phyloP scores from a whole-genome alignment of 2,888 invertebrate genomes.

The Tillus elongatus region DNA sequence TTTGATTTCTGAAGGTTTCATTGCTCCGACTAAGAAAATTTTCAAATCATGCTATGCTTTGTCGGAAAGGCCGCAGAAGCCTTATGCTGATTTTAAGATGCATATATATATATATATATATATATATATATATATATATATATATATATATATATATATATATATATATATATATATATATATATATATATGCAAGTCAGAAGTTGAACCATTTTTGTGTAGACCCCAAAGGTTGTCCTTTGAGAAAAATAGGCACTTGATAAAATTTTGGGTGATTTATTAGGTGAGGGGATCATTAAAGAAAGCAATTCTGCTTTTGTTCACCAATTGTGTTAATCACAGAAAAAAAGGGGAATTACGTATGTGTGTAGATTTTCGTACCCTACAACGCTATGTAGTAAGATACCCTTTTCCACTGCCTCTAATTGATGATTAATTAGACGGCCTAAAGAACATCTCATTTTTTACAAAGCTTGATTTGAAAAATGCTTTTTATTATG shows the following conservation, averaged over 20 bases:
- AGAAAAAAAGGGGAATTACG: slow-evolving; percentile 23
- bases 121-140: too few species aligned
- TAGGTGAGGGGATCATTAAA: slow-evolving; percentile 22
- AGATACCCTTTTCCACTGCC: slow-evolving; percentile 23
- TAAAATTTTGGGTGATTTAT: slow-evolving; percentile 18
- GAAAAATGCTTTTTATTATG: slow-evolving; percentile 28
- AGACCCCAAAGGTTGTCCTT: slow-evolving; percentile 20
- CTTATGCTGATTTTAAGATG: slow-evolving; percentile 10
- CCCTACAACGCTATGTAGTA: too few species aligned
- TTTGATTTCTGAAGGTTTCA: too few species aligned
- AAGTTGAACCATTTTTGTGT: slow-evolving; percentile 12
- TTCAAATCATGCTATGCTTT: slow-evolving; percentile 7
- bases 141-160: too few species aligned
- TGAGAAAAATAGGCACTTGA: slow-evolving; percentile 15
- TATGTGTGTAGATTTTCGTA: slow-evolving; percentile 28
- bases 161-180: slow-evolving; percentile 9
- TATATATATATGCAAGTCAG: too few species aligned
- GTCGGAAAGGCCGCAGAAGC: neutral
- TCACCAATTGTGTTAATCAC: slow-evolving; percentile 24
- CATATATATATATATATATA: too few species aligned
- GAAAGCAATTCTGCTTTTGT: slow-evolving; percentile 28
- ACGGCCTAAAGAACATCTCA: slow-evolving; percentile 22
- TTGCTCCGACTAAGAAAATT: too few species aligned
- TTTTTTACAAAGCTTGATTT: slow-evolving; percentile 28
- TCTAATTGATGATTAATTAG: slow-evolving; percentile 25